These are phyloP conservation scores for Pseudococcus jackbeardsleyi DNA, from an alignment of 2,888 invertebrate genomes.

Conservation along the genomic window DNA sequence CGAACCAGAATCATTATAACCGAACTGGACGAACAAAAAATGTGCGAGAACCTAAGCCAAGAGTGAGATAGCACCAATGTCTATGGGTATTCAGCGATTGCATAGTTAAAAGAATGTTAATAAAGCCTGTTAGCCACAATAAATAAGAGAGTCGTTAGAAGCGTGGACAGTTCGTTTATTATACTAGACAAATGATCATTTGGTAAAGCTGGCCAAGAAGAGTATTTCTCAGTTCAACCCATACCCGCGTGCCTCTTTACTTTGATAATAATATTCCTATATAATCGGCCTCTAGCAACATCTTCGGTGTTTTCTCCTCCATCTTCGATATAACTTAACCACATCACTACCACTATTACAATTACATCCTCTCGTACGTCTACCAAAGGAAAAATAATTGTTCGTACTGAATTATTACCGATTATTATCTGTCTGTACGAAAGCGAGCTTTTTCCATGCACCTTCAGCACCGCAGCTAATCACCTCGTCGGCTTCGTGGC, in stretches of 20 bases:
- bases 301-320: conserved; percentile 12
- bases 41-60: neutral
- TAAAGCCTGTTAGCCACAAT: conserved; percentile 59
- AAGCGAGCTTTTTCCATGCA: conserved; percentile 15
- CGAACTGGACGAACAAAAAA: no score
- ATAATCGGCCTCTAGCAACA: conserved; percentile 54
- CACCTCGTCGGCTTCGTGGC: neutral
- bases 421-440: conserved; percentile 30
- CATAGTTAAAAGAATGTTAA: conserved; percentile 58
- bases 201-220: conserved; percentile 40
- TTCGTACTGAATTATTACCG: conserved; percentile 50
- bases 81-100: conserved; percentile 11
- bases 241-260: conserved; percentile 43
- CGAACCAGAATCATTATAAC: conserved; percentile 28
- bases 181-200: conserved; percentile 58
- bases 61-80: neutral
- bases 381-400: conserved; percentile 28
- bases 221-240: conserved; percentile 51
- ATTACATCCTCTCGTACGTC: conserved; percentile 1
- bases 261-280: conserved; percentile 54
- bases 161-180: conserved; percentile 59
- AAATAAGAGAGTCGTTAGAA: conserved; percentile 58
- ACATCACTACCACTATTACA: neutral
- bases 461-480: neutral
- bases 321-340: neutral